Evolutionary conservation across 1,140 invertebrate genomes (phyloP), one percentile per base, ranked within the genome.

Genomic region (Dendrolimus kikuchii): DNA sequence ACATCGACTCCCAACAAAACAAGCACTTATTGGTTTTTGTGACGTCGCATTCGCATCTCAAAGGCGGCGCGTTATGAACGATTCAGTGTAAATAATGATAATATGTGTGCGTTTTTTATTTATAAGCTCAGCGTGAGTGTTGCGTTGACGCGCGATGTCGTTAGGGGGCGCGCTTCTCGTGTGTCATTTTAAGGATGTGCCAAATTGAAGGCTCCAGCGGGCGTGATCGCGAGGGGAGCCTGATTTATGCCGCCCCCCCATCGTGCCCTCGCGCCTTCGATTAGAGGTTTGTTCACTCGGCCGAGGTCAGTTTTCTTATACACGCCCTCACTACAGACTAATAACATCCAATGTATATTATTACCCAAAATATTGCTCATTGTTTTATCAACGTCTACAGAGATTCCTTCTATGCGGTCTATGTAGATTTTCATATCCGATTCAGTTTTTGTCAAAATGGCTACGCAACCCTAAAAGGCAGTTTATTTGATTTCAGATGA

Each of bases 141-240:
- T 72, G 77, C 74, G 23, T 23, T 23, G 67, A 77, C 65, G 58
- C 45, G 65, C 57, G 47, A 64, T 56, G 73, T 86, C 81, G 79
- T 86, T 86, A 86, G 74, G 68, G 66, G 60, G 66, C 66, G 37
- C 43, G 55, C 65, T 68, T 82, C 79, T 86, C 82, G 76, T 86
- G 76, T 86, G 81, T 86, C 82, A 86, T 86, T 86, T 86, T 86
- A 86, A 86, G 82, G 82, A 86, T 84, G 82, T 84, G 76, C 76
- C 77, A 84, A 86, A 86, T 86, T 84, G 82, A 84, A 86, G 82
- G 77, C 75, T 86, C 79, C 79, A 72, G 57, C 68, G 71, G 74
- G 75, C 77, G 78, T 76, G 74, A 83, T 77, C 69, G 70, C 66
- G 68, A 74, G 79, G 77, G 81, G 81, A 74, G 76, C 46, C 81